Base-by-base conservation (phyloP, 2,113 vertebrate species). In the Aphelocoma coerulescens region DNA sequence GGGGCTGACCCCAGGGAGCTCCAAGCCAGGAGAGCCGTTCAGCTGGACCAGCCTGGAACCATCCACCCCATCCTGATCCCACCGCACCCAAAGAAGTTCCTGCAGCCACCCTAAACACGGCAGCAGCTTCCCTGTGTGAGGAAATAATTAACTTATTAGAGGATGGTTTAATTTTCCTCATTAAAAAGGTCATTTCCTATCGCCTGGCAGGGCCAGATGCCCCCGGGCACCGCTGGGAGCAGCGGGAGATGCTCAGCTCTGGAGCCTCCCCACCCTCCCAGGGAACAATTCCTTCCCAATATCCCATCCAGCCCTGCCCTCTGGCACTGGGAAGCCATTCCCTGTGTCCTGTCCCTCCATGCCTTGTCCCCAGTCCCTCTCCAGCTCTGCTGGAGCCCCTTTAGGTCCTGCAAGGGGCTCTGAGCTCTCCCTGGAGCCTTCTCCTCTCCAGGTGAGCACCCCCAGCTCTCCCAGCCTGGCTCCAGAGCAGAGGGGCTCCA, bases 121-220 rank as follows among this genome's bases (percentile, higher is more conserved):
- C 19, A 62, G 61, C 62, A 37, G 52, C 24, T 92, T 95, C 95
- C 95, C 96, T 93, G 89, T 69, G 61, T 6, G 43, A 94, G 96
- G 92, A 97, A 96, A 91, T 73, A 85, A 97, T 90, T 89, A 89
- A 37, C 59, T 78, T 72, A 89, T 91, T 77, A 88, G 63, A 23
- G 27, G 30, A 35, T 11, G 4, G 86, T 83, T 81, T 71, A 73
- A 59, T 91, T 88, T 51, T 44, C 30, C 5, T 2, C 52, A 68
- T 67, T 92, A 8, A 35, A 16, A 72, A 7, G 33, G 59, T 82
- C 91, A 92, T 96, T 97, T 98, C 98, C 96, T 78, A 68, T 7
- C 2, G 11, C 1, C 76, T 54, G 87, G 65, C 82, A 17, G 5
- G 26, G 51, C 95, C 95, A 97, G 96, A 91, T 65, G 88, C 65